These are phyloP conservation scores for Eupithecia pulchellata DNA, from an alignment of 2,888 invertebrate genomes.

Conservation along the genomic window DNA sequence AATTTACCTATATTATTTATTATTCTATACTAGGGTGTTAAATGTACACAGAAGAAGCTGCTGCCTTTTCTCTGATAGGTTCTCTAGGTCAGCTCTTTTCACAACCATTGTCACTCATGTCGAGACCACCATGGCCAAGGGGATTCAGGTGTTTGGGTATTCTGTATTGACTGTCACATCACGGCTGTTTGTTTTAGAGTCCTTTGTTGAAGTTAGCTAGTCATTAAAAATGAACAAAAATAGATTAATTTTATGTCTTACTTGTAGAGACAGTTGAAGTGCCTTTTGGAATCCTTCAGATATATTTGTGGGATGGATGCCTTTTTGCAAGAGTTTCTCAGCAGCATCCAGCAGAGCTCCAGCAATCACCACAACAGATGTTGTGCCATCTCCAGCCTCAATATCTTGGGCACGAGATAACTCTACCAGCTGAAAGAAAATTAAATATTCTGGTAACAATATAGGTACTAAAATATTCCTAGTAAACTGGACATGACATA, in stretches of 20 bases:
- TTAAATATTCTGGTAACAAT: not conserved
- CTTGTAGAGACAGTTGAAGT: slow-evolving; percentile 89
- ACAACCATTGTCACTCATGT: no score
- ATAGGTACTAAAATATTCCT: no score
- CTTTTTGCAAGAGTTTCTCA: slow-evolving; percentile 95
- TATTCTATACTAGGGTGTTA: no score
- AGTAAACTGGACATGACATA: no score
- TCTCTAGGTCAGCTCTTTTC: no score
- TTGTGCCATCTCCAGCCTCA: slow-evolving; percentile 99
- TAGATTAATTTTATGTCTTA: slow-evolving; percentile 43
- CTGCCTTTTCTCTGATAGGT: not conserved
- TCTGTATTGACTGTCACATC: not conserved
- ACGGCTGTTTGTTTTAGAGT: not conserved
- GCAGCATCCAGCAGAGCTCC: slow-evolving; percentile 98
- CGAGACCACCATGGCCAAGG: not conserved
- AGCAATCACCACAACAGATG: slow-evolving; percentile 98
- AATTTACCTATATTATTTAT: no score
- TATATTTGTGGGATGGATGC: slow-evolving; percentile 98
- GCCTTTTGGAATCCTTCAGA: slow-evolving; percentile 98
- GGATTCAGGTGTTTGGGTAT: not conserved
- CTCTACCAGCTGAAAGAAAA: slow-evolving; percentile 93
- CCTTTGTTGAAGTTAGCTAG: not conserved
- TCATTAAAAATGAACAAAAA: not conserved
- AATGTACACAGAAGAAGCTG: no score
- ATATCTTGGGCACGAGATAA: slow-evolving; percentile 99